phyloP scores from a whole-genome alignment of 2,888 invertebrate genomes.

The Nezara viridula region DNA sequence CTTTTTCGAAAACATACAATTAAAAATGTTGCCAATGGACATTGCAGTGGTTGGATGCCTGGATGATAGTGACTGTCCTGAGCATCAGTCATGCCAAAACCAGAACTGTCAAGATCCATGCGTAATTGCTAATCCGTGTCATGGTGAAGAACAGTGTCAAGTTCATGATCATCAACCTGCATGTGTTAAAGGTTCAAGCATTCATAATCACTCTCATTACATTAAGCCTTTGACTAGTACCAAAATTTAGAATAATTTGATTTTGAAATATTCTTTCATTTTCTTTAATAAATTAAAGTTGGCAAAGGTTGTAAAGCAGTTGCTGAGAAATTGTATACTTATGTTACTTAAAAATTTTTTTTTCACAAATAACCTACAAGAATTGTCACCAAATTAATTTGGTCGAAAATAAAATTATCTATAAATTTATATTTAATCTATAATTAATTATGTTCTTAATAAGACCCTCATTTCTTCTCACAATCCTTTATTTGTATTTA shows the following conservation, averaged over 20 bases:
- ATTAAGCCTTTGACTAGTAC: neutral
- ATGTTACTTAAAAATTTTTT: too few species aligned
- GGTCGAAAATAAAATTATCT: too few species aligned
- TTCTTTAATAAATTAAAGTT: neutral
- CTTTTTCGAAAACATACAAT: neutral
- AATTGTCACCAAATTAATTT: too few species aligned
- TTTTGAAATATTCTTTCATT: neutral
- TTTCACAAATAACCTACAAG: too few species aligned
- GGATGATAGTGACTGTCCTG: slow-evolving; percentile 83
- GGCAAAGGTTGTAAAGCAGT: too few species aligned
- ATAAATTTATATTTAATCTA: too few species aligned
- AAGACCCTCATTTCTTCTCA: too few species aligned
- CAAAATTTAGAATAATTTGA: neutral
- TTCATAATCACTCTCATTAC: neutral
- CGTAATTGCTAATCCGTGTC: slow-evolving; percentile 80
- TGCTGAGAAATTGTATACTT: too few species aligned
- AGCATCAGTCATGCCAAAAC: slow-evolving; percentile 83
- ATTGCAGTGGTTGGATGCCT: slow-evolving; percentile 82
- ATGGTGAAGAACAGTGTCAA: slow-evolving; percentile 82
- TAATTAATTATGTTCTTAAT: too few species aligned
- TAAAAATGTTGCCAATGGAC: slow-evolving; percentile 44
- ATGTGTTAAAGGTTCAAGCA: slow-evolving; percentile 80
- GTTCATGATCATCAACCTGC: slow-evolving; percentile 87
- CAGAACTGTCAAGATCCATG: slow-evolving; percentile 88
- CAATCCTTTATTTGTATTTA: too few species aligned